phyloP scores from a whole-genome alignment of 2,888 invertebrate species.

The Thecophora atra region DNA sequence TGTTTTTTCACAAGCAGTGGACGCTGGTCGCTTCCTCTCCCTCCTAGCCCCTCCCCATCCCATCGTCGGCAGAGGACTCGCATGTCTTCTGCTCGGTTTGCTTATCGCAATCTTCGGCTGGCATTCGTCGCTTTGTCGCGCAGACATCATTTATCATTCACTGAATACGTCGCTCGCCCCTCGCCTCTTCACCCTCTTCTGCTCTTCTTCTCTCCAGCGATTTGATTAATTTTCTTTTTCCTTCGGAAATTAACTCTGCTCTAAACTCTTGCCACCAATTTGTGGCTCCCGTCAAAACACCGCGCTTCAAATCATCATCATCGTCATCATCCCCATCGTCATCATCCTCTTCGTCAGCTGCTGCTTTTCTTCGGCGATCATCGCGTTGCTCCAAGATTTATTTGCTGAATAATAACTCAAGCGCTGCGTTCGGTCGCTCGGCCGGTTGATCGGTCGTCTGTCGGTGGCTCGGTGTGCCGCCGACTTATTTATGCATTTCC shows the following conservation, averaged over 20 bases:
- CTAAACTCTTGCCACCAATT: conserved; percentile 46
- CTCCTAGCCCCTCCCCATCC: background rate
- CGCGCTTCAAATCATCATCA: background rate
- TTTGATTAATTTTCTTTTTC: conserved; percentile 63
- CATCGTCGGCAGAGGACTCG: conserved; percentile 18
- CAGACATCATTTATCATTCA: conserved; percentile 61
- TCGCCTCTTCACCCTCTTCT: background rate
- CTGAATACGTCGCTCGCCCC: conserved; percentile 41
- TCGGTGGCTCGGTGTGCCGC: conserved; percentile 30
- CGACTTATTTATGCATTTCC: conserved; percentile 61
- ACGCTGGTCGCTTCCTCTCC: background rate
- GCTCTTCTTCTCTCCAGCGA: conserved; percentile 21
- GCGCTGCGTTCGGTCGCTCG: conserved; percentile 47
- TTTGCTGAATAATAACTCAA: conserved; percentile 55
- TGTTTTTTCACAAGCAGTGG: conserved; percentile 25
- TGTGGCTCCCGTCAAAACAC: conserved; percentile 43
- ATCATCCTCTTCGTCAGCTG: background rate
- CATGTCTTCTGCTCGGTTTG: conserved; percentile 42
- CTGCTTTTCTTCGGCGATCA: conserved; percentile 40
- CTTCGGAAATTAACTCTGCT: conserved; percentile 64
- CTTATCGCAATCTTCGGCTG: conserved; percentile 51
- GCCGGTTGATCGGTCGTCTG: conserved; percentile 34
- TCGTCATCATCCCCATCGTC: background rate
- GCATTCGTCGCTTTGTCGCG: conserved; percentile 60
- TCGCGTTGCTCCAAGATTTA: conserved; percentile 59